These are phyloP conservation scores for Lycocerus yunnanus DNA, from an alignment of 2,888 invertebrate genomes.

Conservation along the genomic window DNA sequence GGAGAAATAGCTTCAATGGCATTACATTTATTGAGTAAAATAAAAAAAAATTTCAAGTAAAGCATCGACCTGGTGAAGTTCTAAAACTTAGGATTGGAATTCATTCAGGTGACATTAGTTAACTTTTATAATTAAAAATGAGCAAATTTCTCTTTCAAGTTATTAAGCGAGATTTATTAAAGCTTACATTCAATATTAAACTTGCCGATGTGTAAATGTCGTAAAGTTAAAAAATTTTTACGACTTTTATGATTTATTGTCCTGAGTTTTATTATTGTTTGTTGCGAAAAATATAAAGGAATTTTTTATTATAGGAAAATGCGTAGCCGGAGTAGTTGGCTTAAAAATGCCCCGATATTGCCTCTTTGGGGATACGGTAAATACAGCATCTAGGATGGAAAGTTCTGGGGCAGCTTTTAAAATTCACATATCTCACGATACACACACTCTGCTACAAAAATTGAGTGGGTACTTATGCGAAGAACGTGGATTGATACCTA, in stretches of 20 bases:
- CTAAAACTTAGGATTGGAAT: constrained; percentile 75
- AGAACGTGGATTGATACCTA: constrained; percentile 73
- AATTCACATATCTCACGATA: constrained; percentile 77
- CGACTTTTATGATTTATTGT: background rate
- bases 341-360: constrained; percentile 84
- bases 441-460: constrained; percentile 67
- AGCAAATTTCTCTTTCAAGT: background rate
- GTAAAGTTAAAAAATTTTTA: background rate
- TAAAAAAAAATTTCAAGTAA: constrained; percentile 70
- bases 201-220: background rate
- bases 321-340: constrained; percentile 83
- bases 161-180: background rate
- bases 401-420: constrained; percentile 74
- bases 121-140: background rate
- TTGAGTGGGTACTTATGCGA: constrained; percentile 75
- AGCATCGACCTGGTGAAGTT: constrained; percentile 69
- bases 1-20: constrained; percentile 82
- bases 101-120: constrained; percentile 62
- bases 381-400: constrained; percentile 82
- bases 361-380: constrained; percentile 82
- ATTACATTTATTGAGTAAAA: constrained; percentile 71
- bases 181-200: background rate
- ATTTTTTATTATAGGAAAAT: constrained; percentile 61
- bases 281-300: background rate
- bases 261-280: background rate